Conservation (phyloP, 2,797 vertebrate genomes). For the Sebastes steindachneri region DNA sequence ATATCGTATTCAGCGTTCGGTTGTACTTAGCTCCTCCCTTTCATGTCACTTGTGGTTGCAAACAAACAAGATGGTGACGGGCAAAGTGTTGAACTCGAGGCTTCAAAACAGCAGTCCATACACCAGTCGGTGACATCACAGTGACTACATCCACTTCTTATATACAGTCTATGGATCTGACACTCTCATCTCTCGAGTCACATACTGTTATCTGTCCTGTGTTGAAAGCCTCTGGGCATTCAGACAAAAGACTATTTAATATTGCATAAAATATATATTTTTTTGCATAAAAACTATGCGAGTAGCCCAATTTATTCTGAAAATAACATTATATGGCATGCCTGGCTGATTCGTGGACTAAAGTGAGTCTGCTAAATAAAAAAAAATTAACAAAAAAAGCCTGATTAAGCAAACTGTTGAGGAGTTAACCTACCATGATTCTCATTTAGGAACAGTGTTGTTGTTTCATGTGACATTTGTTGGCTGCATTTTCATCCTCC, state of each 20-base stretch:
- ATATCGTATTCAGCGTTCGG: too few relatives aligned
- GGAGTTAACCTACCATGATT: neutral
- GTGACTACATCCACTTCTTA: too few relatives aligned
- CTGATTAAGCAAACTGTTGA: neutral
- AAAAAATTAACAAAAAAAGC: neutral
- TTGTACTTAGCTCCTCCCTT: too few relatives aligned
- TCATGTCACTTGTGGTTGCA: too few relatives aligned
- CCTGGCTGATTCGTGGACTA: neutral
- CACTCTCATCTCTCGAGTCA: neutral
- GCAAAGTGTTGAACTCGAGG: accelerated
- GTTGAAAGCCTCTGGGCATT: neutral
- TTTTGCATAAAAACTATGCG: too few relatives aligned
- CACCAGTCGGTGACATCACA: too few relatives aligned
- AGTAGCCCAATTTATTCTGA: neutral
- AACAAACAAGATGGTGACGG: too few relatives aligned
- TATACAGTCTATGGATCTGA: neutral
- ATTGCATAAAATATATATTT: too few relatives aligned
- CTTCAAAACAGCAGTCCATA: too few relatives aligned
- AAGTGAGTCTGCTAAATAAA: neutral
- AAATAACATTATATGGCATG: neutral
- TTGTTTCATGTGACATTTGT: neutral
- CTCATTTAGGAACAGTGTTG: neutral
- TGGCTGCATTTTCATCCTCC: neutral
- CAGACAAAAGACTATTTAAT: neutral
- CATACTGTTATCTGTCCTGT: neutral